These are phyloP conservation scores for Paralvinella palmiformis DNA, from an alignment of 1,140 invertebrate species.

Conservation along the genomic window DNA sequence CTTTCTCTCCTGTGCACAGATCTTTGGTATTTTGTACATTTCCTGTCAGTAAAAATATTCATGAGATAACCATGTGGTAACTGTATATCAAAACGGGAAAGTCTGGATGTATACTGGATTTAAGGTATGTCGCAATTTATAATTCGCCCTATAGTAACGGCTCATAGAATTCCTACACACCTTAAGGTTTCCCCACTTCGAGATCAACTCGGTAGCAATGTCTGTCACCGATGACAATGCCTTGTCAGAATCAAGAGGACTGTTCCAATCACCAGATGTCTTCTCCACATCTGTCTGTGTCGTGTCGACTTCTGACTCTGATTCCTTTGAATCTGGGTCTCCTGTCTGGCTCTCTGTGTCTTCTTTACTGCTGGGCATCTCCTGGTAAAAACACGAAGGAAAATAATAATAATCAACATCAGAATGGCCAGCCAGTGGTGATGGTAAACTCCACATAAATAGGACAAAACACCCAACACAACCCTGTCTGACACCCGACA, in stretches of 20 bases:
- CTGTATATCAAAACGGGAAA: no score
- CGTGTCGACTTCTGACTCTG: background rate
- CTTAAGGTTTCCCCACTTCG: constrained; percentile 73
- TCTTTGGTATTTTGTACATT: constrained; percentile 87
- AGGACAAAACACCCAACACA: no score
- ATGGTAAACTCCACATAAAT: no score
- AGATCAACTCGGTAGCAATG: constrained; percentile 62
- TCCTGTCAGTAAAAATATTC: constrained; percentile 56
- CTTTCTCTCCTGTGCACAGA: constrained; percentile 63
- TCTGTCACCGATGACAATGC: constrained; percentile 33
- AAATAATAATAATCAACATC: no score
- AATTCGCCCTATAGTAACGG: no score
- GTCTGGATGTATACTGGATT: no score
- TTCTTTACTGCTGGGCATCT: background rate
- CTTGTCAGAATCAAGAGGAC: background rate
- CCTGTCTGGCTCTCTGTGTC: background rate
- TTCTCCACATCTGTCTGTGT: background rate
- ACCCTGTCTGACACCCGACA: no score
- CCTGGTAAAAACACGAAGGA: no score
- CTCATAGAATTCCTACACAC: constrained; percentile 25
- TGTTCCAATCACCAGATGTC: background rate
- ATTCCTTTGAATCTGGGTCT: background rate
- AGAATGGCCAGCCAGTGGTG: no score
- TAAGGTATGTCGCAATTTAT: no score
- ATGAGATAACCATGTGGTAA: no score